phyloP scores from a whole-genome alignment of 2,888 invertebrate genomes.

The Acanthococcus lagerstroemiae region DNA sequence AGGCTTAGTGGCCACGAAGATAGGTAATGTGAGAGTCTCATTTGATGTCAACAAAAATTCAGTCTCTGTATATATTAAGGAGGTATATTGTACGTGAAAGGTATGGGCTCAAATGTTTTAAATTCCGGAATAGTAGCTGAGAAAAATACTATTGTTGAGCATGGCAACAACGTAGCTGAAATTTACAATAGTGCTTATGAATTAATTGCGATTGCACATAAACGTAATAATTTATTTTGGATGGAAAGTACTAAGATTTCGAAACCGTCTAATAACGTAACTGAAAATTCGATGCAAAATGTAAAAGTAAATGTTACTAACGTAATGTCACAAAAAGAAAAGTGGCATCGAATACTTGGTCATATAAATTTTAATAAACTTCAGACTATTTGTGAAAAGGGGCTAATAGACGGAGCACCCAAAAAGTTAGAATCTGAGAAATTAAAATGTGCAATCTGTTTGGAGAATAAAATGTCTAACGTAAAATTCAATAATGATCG shows the following conservation, averaged over 20 bases:
- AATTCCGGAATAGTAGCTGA: not conserved
- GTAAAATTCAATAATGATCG: not conserved
- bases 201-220: not conserved
- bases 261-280: not conserved
- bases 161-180: not conserved
- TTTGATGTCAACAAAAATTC: too few species aligned
- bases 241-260: not conserved
- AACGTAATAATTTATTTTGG: not conserved
- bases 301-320: not conserved
- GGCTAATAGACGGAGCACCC: conserved; percentile 2
- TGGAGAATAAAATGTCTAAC: not conserved
- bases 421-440: conserved; percentile 4
- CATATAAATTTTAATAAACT: conserved; percentile 22
- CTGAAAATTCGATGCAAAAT: not conserved
- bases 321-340: conserved; percentile 1
- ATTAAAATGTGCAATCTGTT: conserved; percentile 21
- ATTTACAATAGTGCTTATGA: not conserved
- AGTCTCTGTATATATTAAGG: too few species aligned
- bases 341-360: conserved; percentile 4
- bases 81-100: too few species aligned
- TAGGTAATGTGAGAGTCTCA: too few species aligned
- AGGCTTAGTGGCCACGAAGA: too few species aligned
- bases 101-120: not conserved
- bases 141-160: not conserved
- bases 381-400: not conserved